Conservation (phyloP, 2,888 invertebrate species). For the Tanypteryx hageni region DNA sequence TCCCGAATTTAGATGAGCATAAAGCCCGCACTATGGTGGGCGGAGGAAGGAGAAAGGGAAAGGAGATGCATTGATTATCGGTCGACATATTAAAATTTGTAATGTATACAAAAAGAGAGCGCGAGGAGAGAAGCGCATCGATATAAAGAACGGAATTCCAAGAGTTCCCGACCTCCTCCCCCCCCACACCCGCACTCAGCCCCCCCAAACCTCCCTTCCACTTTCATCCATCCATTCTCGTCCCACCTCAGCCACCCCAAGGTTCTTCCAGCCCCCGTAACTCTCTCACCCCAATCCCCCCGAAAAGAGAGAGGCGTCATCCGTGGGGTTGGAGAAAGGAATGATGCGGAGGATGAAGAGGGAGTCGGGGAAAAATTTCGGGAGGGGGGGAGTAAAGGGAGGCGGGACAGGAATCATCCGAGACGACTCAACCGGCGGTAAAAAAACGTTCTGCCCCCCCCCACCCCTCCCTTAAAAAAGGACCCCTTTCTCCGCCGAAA, state of each 20-base stretch:
- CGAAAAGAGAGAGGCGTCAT: too few species aligned
- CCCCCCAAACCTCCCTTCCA: background rate
- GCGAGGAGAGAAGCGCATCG: constrained; percentile 38
- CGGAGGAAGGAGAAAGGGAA: background rate
- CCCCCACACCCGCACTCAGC: background rate
- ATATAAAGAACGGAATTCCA: constrained; percentile 53
- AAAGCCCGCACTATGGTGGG: background rate
- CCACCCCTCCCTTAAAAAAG: background rate
- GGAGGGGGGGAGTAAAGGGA: background rate
- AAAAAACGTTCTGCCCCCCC: background rate
- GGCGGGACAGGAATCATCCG: background rate
- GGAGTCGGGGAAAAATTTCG: background rate
- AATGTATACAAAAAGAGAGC: constrained; percentile 53
- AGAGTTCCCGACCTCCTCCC: constrained; percentile 22
- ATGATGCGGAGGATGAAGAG: background rate
- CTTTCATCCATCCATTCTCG: too few species aligned
- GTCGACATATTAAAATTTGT: constrained; percentile 59
- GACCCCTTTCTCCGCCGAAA: too few species aligned
- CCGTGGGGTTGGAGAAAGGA: background rate
- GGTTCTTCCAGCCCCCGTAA: too few species aligned
- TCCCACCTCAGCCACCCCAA: too few species aligned
- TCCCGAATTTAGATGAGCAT: constrained; percentile 63
- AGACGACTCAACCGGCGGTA: background rate
- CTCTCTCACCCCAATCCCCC: too few species aligned
- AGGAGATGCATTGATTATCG: constrained; percentile 55